phyloP scores from a whole-genome alignment of 2,113 vertebrate species.

The Bucco capensis region DNA sequence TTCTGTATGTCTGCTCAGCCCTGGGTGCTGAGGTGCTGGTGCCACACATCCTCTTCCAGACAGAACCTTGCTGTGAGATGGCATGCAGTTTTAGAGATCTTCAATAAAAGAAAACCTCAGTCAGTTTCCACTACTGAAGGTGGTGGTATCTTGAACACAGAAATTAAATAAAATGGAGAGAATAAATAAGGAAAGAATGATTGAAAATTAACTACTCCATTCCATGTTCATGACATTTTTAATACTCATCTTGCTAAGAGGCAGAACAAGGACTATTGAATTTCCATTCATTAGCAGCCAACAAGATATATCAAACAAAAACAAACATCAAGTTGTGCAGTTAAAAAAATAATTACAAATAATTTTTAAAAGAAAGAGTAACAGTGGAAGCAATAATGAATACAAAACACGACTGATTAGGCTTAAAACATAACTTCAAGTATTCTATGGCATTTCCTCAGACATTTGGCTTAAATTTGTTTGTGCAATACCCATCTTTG shows the following conservation, averaged over 20 bases:
- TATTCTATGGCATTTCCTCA: constrained; percentile 71
- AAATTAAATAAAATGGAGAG: constrained; percentile 37
- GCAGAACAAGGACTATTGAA: constrained; percentile 70
- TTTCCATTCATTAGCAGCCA: constrained; percentile 72
- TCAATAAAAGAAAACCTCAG: neutral
- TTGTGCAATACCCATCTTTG: constrained; percentile 94
- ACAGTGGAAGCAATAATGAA: constrained; percentile 66
- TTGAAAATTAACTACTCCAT: constrained; percentile 43
- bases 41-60: neutral
- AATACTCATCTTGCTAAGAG: constrained; percentile 72
- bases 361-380: constrained; percentile 65
- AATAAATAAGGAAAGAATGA: constrained; percentile 30
- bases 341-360: constrained; percentile 76
- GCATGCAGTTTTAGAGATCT: neutral
- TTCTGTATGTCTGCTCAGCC: rapidly evolving
- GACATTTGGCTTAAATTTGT: constrained; percentile 70
- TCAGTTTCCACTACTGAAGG: neutral
- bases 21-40: rapidly evolving
- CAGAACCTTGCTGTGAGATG: neutral
- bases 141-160: neutral
- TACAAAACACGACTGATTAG: constrained; percentile 61
- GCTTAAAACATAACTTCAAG: constrained; percentile 75
- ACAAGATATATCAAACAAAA: too few species aligned
- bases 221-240: constrained; percentile 69
- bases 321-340: constrained; percentile 62